Evolutionary conservation across 2,113 vertebrate species (phyloP).

Genomic region (Neogale vison): DNA sequence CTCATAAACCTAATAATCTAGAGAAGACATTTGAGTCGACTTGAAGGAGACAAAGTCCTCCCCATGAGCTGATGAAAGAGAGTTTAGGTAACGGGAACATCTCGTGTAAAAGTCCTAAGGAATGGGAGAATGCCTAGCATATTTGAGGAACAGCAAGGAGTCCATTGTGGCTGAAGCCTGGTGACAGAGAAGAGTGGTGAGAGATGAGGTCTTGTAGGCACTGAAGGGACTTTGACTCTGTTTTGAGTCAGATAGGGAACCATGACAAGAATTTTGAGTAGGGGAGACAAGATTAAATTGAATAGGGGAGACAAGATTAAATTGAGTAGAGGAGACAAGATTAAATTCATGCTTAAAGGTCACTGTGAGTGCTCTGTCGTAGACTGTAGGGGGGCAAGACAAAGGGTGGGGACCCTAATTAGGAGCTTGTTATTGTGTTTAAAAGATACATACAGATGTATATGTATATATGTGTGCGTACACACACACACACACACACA

Average conservation of each 20-base stretch:
- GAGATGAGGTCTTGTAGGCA: not conserved
- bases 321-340: not conserved
- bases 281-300: not conserved
- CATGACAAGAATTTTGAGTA: not conserved
- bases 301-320: not conserved
- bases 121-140: not conserved
- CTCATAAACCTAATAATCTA: not conserved
- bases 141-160: not conserved
- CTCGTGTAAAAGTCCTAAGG: not conserved
- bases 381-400: not conserved
- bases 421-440: not conserved
- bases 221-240: not conserved
- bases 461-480: too few relatives aligned
- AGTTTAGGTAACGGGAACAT: not conserved
- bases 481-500: too few relatives aligned
- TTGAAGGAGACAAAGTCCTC: not conserved
- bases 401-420: not conserved
- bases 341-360: not conserved
- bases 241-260: not conserved
- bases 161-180: not conserved
- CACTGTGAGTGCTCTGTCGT: not conserved
- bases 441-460: not conserved
- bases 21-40: not conserved
- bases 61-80: not conserved
- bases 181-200: not conserved